A percentile compares a stretch with the other conserved stretches of the same genome.
Evolutionary conservation across 2,113 vertebrate genomes (phyloP).

Genomic region (Lepisosteus osseus): DNA sequence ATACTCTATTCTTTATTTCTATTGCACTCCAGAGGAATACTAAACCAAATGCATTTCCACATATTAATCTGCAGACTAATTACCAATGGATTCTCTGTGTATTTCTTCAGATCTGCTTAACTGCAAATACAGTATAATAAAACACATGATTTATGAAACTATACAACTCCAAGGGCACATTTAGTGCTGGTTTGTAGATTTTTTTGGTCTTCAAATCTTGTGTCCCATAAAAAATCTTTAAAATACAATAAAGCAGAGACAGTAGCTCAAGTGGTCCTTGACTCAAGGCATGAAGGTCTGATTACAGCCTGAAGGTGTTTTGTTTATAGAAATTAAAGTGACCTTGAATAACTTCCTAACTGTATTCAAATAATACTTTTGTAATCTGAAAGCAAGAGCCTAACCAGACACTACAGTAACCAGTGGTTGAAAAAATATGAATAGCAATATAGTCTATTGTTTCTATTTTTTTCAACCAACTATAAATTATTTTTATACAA

Average conservation of each 20-base stretch:
- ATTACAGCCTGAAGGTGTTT: conserved; percentile 1
- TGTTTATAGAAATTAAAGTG: background rate
- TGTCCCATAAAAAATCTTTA: conserved; percentile 13
- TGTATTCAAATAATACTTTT: background rate
- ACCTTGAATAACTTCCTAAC: conserved; percentile 2
- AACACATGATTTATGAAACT: conserved; percentile 58
- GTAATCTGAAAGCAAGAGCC: no score
- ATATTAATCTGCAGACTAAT: conserved; percentile 73
- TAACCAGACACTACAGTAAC: no score
- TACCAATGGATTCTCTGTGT: conserved; percentile 59
- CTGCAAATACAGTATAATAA: conserved; percentile 62
- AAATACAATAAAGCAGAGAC: conserved; percentile 8
- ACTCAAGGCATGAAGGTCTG: conserved; percentile 3
- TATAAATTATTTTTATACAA: no score
- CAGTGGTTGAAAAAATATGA: no score
- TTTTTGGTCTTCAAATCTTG: conserved; percentile 9
- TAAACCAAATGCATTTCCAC: conserved; percentile 65
- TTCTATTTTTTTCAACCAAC: no score
- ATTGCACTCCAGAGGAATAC: conserved; percentile 57
- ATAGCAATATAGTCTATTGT: no score
- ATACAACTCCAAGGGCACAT: conserved; percentile 27
- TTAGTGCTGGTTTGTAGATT: conserved; percentile 24
- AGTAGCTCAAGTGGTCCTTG: background rate
- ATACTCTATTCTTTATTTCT: conserved; percentile 60
- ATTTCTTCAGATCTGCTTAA: conserved; percentile 65